Evolutionary conservation across 2,888 invertebrate genomes (phyloP).

Genomic region (Glyphotaelius pellucidus): DNA sequence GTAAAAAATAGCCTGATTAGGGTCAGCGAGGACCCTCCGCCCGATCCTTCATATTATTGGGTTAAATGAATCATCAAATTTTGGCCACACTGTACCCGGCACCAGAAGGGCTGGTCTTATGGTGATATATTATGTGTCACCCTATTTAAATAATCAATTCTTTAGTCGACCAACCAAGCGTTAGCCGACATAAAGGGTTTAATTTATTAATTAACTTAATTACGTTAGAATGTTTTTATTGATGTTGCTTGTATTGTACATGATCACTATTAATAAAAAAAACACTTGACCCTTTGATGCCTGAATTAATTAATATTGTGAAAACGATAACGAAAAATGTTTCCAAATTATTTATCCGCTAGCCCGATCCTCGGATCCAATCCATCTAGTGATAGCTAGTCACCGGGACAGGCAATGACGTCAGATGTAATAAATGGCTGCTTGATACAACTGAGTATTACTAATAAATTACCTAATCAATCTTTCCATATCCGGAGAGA

Average conservation of each 20-base stretch:
- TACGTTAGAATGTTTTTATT: not conserved
- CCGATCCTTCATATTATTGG: not conserved
- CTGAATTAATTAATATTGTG: not conserved
- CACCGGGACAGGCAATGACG: too few species aligned
- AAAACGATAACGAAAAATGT: too few species aligned
- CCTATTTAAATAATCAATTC: constrained; percentile 2
- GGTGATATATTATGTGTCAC: not conserved
- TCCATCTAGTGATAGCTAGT: too few species aligned
- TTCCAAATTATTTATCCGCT: too few species aligned
- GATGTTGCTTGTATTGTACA: not conserved
- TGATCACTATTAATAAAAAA: not conserved
- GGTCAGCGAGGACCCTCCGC: not conserved
- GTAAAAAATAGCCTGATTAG: constrained; percentile 8
- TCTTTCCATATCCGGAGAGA: too few species aligned
- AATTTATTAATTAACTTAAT: not conserved
- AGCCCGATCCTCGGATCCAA: too few species aligned
- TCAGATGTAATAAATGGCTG: too few species aligned
- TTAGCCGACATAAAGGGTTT: constrained; percentile 7
- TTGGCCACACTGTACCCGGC: constrained; percentile 4
- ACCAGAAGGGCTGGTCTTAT: not conserved
- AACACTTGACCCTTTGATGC: not conserved
- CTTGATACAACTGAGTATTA: too few species aligned
- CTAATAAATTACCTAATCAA: too few species aligned
- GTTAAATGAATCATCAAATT: constrained; percentile 28
- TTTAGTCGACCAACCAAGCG: not conserved